Conservation (phyloP, 2,797 vertebrate species). For the Arremon aurantiirostris region DNA sequence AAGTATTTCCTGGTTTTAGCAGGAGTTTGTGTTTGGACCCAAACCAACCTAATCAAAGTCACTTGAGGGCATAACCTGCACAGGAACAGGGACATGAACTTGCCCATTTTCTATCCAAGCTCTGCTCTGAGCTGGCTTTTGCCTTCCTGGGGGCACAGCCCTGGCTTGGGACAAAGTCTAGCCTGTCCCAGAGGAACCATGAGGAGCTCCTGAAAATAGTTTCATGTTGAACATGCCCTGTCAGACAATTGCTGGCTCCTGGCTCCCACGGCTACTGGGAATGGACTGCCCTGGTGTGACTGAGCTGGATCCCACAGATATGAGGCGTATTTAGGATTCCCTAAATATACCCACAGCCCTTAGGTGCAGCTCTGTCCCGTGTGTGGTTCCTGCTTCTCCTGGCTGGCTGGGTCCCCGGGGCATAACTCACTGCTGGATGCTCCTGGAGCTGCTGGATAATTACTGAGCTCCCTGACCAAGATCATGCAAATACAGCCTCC, state of each 20-base stretch:
- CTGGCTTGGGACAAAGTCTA: not conserved
- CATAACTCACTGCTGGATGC: accelerated
- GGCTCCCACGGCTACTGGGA: accelerated
- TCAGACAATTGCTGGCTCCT: not conserved
- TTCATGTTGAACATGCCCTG: not conserved
- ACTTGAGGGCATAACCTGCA: not conserved
- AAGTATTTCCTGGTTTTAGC: not conserved
- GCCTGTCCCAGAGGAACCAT: not conserved
- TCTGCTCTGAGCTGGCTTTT: not conserved
- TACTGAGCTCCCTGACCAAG: accelerated
- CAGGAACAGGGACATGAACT: not conserved
- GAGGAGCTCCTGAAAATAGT: not conserved
- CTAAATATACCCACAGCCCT: accelerated
- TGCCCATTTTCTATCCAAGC: not conserved
- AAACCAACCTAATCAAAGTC: not conserved
- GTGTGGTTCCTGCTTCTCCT: accelerated
- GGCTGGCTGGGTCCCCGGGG: not conserved
- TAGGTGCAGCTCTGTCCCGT: accelerated
- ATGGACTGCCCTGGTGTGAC: accelerated
- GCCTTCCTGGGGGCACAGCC: not conserved
- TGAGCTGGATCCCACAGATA: accelerated
- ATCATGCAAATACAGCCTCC: accelerated
- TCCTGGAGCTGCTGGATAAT: not conserved
- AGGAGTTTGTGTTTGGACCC: not conserved
- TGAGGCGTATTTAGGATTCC: not conserved